Percentiles rank a stretch among this genome's conserved stretches.
Evolutionary conservation across 2,113 vertebrate species (phyloP).

Genomic region (Petromus typicus): DNA sequence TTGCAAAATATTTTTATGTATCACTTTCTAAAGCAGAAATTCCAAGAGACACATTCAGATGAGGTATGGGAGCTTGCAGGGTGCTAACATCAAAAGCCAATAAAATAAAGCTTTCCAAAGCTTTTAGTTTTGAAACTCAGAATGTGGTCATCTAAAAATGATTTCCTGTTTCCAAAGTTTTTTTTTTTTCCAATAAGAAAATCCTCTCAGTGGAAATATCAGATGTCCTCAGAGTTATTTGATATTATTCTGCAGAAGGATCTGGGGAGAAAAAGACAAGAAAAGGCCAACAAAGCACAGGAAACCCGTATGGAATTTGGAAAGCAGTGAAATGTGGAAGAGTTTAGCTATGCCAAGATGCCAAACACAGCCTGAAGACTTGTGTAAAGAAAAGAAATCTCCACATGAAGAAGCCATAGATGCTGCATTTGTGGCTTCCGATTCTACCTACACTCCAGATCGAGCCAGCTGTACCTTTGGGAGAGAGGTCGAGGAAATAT

Average conservation of each 20-base stretch:
- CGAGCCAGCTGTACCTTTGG: background rate
- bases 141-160: constrained; percentile 75
- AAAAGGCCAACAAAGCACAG: constrained; percentile 47
- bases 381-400: constrained; percentile 22
- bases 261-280: constrained; percentile 41
- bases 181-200: constrained; percentile 68
- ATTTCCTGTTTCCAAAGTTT: constrained; percentile 73
- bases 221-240: constrained; percentile 69
- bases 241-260: constrained; percentile 64
- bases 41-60: constrained; percentile 42
- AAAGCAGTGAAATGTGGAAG: constrained; percentile 68
- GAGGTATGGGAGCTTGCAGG: constrained; percentile 16
- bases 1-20: background rate
- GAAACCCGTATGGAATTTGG: constrained; percentile 65
- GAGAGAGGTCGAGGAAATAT: background rate
- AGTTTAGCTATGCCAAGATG: constrained; percentile 58
- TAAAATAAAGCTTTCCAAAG: constrained; percentile 69
- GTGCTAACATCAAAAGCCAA: constrained; percentile 71
- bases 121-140: constrained; percentile 63
- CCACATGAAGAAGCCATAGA: background rate
- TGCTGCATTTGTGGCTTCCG: background rate
- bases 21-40: constrained; percentile 56
- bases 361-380: constrained; percentile 32
- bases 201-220: constrained; percentile 78
- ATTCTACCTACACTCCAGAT: background rate